Conservation (phyloP, 1,140 invertebrate species). For the Penaeus indicus region DNA sequence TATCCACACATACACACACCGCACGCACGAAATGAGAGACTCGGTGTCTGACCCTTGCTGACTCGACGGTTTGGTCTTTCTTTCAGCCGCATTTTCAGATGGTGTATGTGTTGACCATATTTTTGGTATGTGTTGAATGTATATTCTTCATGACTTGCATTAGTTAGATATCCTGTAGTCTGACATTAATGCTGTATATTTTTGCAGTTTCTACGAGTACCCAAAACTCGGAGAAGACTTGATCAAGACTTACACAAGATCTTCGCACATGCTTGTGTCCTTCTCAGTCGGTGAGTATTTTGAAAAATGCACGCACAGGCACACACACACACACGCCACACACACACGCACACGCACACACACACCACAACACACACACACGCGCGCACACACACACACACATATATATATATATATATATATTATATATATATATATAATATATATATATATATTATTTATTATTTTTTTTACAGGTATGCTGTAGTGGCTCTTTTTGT, state of each 20-base stretch:
- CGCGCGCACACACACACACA: background rate
- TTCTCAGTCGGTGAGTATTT: slow-evolving; percentile 69
- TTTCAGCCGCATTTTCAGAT: too few species aligned
- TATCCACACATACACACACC: too few species aligned
- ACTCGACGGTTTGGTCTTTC: too few species aligned
- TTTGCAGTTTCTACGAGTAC: slow-evolving; percentile 69
- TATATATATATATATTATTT: background rate
- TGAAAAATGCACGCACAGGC: background rate
- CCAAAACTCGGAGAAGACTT: slow-evolving; percentile 70
- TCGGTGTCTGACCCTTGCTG: too few species aligned
- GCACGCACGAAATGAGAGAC: too few species aligned
- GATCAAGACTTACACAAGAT: slow-evolving; percentile 67
- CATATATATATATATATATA: background rate
- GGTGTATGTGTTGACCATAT: too few species aligned
- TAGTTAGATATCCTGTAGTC: too few species aligned
- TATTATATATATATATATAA: background rate
- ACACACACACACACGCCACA: background rate
- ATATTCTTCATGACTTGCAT: too few species aligned
- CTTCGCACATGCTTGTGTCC: slow-evolving; percentile 68
- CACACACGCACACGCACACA: too few species aligned
- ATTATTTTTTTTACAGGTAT: slow-evolving; percentile 64
- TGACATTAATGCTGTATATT: too few species aligned
- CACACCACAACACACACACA: background rate
- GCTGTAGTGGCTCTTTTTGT: slow-evolving; percentile 70
- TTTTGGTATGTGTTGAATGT: too few species aligned